Evolutionary conservation across 2,113 vertebrate species (phyloP), one percentile per base, ranked within the genome.

Genomic region (Stigmatopora nigra): DNA sequence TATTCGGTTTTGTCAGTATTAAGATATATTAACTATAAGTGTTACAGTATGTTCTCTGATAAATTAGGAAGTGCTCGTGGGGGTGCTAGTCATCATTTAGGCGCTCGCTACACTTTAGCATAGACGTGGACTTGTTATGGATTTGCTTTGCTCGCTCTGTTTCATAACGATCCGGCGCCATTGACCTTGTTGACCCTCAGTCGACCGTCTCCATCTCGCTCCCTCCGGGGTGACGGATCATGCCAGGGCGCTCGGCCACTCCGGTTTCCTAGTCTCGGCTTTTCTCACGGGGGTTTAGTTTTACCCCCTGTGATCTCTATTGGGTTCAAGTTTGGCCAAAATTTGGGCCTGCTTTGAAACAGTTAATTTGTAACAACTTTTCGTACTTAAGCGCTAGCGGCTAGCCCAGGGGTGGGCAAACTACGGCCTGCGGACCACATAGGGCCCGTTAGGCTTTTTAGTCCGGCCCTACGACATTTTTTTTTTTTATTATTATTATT

Each of bases 181-280:
- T 19, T 51, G n/a, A 51, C n/a, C 49, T 51, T 9, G 1, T 9
- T 52, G 51, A 52, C 19, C 51, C 51, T 12, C 51, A 20, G 51
- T 52, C 17, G n/a, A 19, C 51, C 11, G 17, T 52, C 9, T 19
- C 49, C 6, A n/a, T 20, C 51, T 52, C 11, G 19, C 10, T 4
- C 51, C 51, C 19, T 20, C 19, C 1, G 4, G 51, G 51, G 19
- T 4, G 19, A 20, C 51, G 2, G 51, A 20, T 52, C 51, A 52
- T 10, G 51, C n/a, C 12, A 20, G 9, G 6, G 6, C 49, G 9
- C 19, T n/a, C 9, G 44, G 9, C 64, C 35, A 58, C 57, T 74
- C 63, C 67, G 12, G 76, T 78, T 81, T 77, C 65, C 68, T 72
- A 61, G 68, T 65, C 55, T 61, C 70, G 70, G 70, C 75, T 72